These are phyloP conservation scores for Delphinus delphis DNA, from an alignment of 2,113 vertebrate genomes.

Conservation along the genomic window DNA sequence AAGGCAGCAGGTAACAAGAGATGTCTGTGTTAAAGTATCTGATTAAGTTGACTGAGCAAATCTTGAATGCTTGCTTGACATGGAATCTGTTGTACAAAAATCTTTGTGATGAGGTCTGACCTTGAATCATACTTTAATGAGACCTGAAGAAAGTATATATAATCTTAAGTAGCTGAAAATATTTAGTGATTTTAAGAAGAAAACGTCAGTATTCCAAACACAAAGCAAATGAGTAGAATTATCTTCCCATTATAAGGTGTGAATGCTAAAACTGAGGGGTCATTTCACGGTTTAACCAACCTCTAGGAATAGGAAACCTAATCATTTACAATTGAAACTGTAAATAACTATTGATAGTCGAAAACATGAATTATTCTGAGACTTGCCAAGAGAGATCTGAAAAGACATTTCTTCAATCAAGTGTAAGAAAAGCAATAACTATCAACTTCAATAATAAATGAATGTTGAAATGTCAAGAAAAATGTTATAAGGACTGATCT, in stretches of 20 bases:
- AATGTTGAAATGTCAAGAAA: conserved; percentile 19
- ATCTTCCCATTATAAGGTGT: conserved; percentile 38
- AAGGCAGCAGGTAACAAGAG: neutral
- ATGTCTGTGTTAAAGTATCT: neutral
- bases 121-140: conserved; percentile 38
- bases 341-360: neutral
- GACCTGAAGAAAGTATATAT: neutral
- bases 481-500: neutral
- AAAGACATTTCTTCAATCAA: neutral
- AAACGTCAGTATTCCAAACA: conserved; percentile 8
- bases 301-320: neutral
- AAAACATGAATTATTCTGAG: neutral
- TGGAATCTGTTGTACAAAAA: neutral
- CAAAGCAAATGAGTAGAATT: conserved; percentile 38
- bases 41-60: neutral
- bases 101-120: neutral
- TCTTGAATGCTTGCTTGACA: neutral
- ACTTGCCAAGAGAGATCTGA: neutral
- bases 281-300: conserved; percentile 32
- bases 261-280: conserved; percentile 24
- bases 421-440: conserved; percentile 21
- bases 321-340: conserved; percentile 45
- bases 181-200: conserved; percentile 29
- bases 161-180: conserved; percentile 11
- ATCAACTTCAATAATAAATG: conserved; percentile 8